A percentile compares a stretch with the other conserved stretches of the same genome.
These are phyloP conservation scores for Pachydiplax longipennis DNA, from an alignment of 2,888 invertebrate species.

Conservation along the genomic window DNA sequence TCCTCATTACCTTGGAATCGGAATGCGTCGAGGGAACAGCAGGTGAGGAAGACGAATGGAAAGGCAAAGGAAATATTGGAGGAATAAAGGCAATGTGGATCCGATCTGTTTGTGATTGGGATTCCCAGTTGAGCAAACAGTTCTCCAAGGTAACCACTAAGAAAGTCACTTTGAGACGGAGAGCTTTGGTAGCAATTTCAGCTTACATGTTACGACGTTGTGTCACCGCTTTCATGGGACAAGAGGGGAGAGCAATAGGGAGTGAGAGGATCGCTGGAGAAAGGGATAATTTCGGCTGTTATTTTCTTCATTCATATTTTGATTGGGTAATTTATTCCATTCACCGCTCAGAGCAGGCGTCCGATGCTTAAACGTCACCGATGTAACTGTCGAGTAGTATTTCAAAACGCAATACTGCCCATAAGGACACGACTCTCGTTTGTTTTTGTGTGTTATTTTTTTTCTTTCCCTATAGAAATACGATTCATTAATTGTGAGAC, in stretches of 20 bases:
- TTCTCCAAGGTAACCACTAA: background rate
- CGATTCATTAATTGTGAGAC: too few species aligned
- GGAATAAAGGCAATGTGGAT: background rate
- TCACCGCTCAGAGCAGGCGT: background rate
- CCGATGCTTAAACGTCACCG: background rate
- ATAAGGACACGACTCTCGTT: background rate
- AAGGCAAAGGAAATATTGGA: background rate
- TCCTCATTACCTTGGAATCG: slow-evolving; percentile 13
- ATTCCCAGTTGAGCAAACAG: slow-evolving; percentile 32
- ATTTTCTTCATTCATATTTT: background rate
- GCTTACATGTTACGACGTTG: background rate
- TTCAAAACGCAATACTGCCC: background rate
- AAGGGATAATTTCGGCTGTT: background rate
- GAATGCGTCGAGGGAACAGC: background rate
- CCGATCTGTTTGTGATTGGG: slow-evolving; percentile 34
- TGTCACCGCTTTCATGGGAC: background rate
- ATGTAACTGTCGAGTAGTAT: background rate
- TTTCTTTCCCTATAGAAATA: background rate
- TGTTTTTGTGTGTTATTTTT: background rate
- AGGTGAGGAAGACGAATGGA: background rate
- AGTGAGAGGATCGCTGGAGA: too few species aligned
- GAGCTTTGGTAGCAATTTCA: background rate
- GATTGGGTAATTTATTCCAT: background rate
- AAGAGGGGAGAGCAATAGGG: background rate
- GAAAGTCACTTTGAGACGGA: background rate